Percentiles rank a stretch among this genome's conserved stretches.
phyloP scores from a whole-genome alignment of 1,140 invertebrate genomes.

The Heliconius hermathena region DNA sequence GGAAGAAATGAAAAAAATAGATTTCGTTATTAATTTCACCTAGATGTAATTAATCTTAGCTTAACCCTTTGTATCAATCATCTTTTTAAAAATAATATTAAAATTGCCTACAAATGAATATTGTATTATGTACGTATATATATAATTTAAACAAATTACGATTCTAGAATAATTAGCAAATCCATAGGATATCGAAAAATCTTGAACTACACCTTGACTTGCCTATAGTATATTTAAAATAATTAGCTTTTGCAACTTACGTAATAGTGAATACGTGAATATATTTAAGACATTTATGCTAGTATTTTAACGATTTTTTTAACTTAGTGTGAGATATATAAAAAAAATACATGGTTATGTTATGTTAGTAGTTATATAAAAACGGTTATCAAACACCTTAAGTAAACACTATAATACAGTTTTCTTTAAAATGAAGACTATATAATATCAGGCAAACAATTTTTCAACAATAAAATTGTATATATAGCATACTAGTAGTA shows the following conservation, averaged over 20 bases:
- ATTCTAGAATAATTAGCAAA: not conserved
- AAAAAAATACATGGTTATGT: no score
- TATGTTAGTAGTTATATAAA: no score
- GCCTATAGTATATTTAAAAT: not conserved
- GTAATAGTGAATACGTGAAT: not conserved
- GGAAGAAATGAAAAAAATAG: not conserved
- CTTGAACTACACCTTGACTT: slow-evolving; percentile 10
- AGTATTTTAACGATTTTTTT: no score
- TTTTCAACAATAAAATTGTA: no score
- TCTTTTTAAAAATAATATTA: no score
- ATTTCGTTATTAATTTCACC: not conserved
- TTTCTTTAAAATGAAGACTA: not conserved
- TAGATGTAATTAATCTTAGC: no score
- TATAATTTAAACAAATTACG: not conserved
- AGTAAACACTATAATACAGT: not conserved
- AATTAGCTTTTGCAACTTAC: not conserved
- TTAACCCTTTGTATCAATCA: no score
- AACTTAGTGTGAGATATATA: no score
- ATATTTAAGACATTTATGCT: no score
- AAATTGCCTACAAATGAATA: no score
- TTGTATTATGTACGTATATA: not conserved
- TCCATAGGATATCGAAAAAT: not conserved
- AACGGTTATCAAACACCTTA: no score
- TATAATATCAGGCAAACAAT: not conserved
- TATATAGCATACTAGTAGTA: no score